phyloP scores from a whole-genome alignment of 2,888 invertebrate species.

The Drosophila setosimentum region DNA sequence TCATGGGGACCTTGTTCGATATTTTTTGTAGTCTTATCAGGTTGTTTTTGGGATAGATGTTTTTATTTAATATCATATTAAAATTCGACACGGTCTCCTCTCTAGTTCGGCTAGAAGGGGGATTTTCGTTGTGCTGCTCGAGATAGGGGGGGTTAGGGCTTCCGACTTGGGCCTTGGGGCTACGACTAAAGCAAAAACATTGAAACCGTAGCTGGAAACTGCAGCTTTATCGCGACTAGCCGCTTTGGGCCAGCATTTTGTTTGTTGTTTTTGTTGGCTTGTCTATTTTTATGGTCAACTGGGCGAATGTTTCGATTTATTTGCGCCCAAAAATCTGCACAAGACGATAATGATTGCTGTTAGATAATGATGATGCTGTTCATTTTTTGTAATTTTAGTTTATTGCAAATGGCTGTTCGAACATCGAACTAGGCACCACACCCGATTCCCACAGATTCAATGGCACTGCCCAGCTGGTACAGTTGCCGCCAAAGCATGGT shows the following conservation, averaged over 20 bases:
- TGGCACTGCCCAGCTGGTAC: slow-evolving; percentile 4
- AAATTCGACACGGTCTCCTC: slow-evolving; percentile 12
- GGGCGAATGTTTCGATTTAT: slow-evolving; percentile 70
- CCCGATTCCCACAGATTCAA: not conserved
- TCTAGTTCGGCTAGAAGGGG: not conserved
- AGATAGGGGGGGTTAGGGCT: not conserved
- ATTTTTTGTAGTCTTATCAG: no score
- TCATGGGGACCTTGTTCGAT: not conserved
- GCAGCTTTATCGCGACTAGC: slow-evolving; percentile 54
- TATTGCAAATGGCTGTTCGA: slow-evolving; percentile 35
- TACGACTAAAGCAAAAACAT: slow-evolving; percentile 34
- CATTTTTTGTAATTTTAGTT: slow-evolving; percentile 59
- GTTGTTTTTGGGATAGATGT: not conserved
- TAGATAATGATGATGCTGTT: slow-evolving; percentile 11
- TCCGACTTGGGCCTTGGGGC: not conserved
- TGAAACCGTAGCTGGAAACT: slow-evolving; percentile 33
- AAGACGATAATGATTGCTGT: slow-evolving; percentile 19
- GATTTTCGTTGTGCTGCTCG: not conserved
- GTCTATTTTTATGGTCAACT: slow-evolving; percentile 62
- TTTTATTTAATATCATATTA: not conserved
- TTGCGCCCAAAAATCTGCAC: slow-evolving; percentile 55
- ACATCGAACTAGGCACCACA: slow-evolving; percentile 2
- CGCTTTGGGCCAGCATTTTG: slow-evolving; percentile 16
- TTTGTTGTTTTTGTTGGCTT: slow-evolving; percentile 42
- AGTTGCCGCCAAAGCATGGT: slow-evolving; percentile 11